phyloP scores from a whole-genome alignment of 2,797 vertebrate species.

The Thamnophis elegans region DNA sequence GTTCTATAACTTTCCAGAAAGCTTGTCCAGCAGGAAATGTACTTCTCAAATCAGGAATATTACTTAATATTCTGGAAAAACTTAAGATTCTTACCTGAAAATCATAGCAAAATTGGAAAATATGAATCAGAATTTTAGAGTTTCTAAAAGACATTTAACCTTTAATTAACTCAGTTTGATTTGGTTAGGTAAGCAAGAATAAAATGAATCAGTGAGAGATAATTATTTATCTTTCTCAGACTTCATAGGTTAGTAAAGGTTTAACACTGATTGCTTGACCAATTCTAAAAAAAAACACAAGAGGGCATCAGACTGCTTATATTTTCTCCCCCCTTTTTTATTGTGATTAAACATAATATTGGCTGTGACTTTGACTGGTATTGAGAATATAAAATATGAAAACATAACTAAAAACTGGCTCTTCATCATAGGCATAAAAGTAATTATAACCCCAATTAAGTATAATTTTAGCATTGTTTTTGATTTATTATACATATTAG shows the following conservation, averaged over 20 bases:
- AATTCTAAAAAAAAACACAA: background rate
- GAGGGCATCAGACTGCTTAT: background rate
- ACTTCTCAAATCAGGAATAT: slow-evolving; percentile 86
- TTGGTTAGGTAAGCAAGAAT: background rate
- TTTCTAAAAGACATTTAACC: slow-evolving; percentile 59
- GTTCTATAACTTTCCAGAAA: too few relatives aligned
- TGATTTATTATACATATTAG: background rate
- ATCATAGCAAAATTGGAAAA: slow-evolving; percentile 87
- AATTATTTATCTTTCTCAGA: background rate
- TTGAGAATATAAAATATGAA: background rate
- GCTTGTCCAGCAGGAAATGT: slow-evolving; percentile 24
- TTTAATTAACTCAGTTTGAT: slow-evolving; percentile 15
- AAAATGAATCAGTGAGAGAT: background rate
- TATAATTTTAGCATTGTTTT: background rate
- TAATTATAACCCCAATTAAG: background rate
- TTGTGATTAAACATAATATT: background rate
- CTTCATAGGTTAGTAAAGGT: background rate
- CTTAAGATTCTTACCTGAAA: slow-evolving; percentile 82
- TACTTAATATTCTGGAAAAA: slow-evolving; percentile 85
- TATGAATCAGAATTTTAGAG: slow-evolving; percentile 75
- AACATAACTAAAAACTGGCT: background rate
- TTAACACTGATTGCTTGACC: background rate
- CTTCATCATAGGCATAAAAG: background rate
- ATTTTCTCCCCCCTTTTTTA: background rate
- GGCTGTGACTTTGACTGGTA: background rate